A percentile compares a stretch with the other conserved stretches of the same genome.
Conservation (phyloP, 2,797 vertebrate species). For the Schizothorax lantsangensis region DNA sequence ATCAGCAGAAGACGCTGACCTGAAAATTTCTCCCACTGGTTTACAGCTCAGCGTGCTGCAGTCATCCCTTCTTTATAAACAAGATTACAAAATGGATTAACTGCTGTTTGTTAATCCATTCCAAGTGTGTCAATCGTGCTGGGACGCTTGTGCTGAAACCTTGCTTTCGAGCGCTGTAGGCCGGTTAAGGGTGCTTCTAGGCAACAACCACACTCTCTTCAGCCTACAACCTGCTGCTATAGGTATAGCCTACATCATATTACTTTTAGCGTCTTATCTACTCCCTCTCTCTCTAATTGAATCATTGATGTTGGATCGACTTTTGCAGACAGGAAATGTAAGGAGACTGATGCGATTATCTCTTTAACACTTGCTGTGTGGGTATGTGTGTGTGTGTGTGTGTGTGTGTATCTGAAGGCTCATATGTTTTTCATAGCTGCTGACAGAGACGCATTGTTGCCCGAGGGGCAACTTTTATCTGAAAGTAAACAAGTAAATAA, state of each 20-base stretch:
- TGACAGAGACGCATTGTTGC: not conserved
- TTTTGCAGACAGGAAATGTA: slow-evolving; percentile 28
- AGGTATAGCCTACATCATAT: slow-evolving; percentile 9
- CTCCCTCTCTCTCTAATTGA: slow-evolving; percentile 39
- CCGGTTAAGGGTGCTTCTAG: slow-evolving; percentile 4
- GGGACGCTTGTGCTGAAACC: slow-evolving; percentile 3
- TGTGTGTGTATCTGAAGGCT: not conserved
- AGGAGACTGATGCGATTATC: slow-evolving; percentile 38
- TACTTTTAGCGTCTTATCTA: slow-evolving; percentile 15
- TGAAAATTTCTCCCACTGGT: slow-evolving; percentile 38
- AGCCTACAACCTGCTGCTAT: slow-evolving; percentile 1
- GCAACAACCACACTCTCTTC: not conserved
- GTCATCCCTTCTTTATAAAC: slow-evolving; percentile 43
- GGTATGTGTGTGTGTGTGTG: not conserved
- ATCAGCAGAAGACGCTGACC: slow-evolving; percentile 58
- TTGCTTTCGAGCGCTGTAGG: not conserved
- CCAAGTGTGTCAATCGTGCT: slow-evolving; percentile 32
- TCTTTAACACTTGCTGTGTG: slow-evolving; percentile 28
- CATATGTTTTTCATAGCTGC: slow-evolving; percentile 21
- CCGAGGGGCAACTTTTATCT: slow-evolving; percentile 11
- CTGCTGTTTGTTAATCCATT: slow-evolving; percentile 45
- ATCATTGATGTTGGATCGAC: slow-evolving; percentile 38
- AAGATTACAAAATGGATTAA: slow-evolving; percentile 52
- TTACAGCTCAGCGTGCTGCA: slow-evolving; percentile 22
- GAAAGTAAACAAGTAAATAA: slow-evolving; percentile 41